A percentile compares a stretch with the other conserved stretches of the same genome.
Evolutionary conservation across 2,113 vertebrate genomes (phyloP).

Genomic region (Donacobius atricapilla): DNA sequence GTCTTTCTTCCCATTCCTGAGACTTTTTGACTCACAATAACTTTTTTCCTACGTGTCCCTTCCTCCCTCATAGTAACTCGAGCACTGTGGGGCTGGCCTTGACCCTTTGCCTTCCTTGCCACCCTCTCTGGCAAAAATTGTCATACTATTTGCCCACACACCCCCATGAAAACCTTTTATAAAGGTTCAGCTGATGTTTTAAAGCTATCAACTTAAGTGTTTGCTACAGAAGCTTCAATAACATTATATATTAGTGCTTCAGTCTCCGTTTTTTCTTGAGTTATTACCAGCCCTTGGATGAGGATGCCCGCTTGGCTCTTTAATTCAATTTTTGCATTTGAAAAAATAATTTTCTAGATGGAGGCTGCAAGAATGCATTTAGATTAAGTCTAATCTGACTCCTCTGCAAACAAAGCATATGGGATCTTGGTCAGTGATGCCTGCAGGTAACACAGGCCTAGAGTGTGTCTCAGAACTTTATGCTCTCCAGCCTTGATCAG

Average conservation of each 20-base stretch:
- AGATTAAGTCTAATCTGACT: not conserved
- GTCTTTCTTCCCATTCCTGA: not conserved
- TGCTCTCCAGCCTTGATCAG: not conserved
- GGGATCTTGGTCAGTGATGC: not conserved
- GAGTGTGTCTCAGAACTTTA: not conserved
- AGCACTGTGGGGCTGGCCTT: not conserved
- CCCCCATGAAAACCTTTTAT: not conserved
- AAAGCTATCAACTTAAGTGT: not conserved
- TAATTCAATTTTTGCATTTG: not conserved
- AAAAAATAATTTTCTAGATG: not conserved
- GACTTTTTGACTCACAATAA: not conserved
- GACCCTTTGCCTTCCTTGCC: not conserved
- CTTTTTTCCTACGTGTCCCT: not conserved
- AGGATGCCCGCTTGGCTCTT: not conserved
- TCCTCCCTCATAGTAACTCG: not conserved
- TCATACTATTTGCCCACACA: fast-evolving
- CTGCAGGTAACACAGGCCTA: not conserved
- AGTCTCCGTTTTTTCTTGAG: not conserved
- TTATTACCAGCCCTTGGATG: not conserved
- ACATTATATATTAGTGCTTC: not conserved
- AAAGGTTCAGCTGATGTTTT: not conserved
- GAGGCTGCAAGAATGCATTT: not conserved
- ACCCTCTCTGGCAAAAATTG: not conserved
- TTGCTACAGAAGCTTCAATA: not conserved
- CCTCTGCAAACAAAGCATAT: not conserved